A percentile compares a stretch with the other conserved stretches of the same genome.
These are phyloP conservation scores for Eremophila alpestris DNA, from an alignment of 2,797 vertebrate species.

Conservation along the genomic window DNA sequence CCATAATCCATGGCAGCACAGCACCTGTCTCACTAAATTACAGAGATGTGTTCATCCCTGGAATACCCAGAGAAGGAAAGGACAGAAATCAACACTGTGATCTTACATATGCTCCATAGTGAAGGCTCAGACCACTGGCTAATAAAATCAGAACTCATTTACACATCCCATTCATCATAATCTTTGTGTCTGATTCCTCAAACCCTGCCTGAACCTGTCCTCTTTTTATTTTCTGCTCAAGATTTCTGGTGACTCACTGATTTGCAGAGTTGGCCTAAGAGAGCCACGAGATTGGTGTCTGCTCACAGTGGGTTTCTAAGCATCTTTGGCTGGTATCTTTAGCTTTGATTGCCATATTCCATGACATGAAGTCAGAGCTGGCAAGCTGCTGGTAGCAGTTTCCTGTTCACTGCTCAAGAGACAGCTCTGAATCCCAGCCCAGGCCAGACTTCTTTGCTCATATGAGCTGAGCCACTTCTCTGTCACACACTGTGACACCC, in stretches of 20 bases:
- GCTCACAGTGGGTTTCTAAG: background rate
- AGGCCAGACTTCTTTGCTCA: background rate
- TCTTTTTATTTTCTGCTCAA: background rate
- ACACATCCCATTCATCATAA: background rate
- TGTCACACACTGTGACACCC: background rate
- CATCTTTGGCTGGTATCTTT: background rate
- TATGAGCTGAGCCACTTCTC: background rate
- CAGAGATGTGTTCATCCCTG: background rate
- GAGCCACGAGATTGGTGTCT: background rate
- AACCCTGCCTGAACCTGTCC: background rate
- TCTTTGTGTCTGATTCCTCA: background rate
- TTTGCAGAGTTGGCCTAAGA: background rate
- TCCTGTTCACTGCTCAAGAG: background rate
- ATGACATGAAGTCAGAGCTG: background rate
- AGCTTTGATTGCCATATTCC: background rate
- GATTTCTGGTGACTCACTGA: background rate
- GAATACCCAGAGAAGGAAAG: background rate
- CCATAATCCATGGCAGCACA: background rate
- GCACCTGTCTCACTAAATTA: background rate
- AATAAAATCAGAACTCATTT: background rate
- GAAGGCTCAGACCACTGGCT: background rate
- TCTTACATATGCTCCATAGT: fast-evolving
- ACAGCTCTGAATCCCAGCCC: background rate
- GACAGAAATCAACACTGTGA: background rate
- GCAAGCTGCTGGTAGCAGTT: background rate